Base-by-base conservation (phyloP, 2,113 vertebrate genomes). In the Halcyon senegalensis region DNA sequence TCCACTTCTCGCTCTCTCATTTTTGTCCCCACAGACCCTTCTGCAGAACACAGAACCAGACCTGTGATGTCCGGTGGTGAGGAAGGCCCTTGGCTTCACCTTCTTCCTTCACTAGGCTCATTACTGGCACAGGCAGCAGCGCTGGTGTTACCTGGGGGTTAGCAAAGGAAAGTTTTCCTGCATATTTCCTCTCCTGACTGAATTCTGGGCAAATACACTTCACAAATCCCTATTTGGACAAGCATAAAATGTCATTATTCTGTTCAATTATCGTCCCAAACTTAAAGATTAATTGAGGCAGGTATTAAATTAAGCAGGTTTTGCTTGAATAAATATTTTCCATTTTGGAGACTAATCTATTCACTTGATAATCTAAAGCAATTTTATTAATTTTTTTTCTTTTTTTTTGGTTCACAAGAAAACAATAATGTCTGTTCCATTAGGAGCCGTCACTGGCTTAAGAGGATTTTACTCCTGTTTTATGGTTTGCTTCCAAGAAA, bases 321-420 rank as follows among this genome's bases (percentile, higher is more conserved):
- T 96, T 96, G 92, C 91, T 90, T 96, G 95, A 97, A 94, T 96
- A 97, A 98, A 97, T 98, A 97, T 97, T 98, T 97, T 93, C 90
- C 92, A 50, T 74, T 76, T 94, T 91, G 96, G 94, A 97, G 96
- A 89, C 87, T 92, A 96, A 96, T 98, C 94, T 97, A 84, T 66
- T 96, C 77, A 90, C 68, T 97, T 97, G 89, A 96, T 96, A 97
- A 97, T 94, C 90, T 95, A 94, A 96, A 97, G 89, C 70, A 93
- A 59, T 93, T 97, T 96, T 84, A 83, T 84, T 97, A 94, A 78
- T 93, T 94, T 74, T 85, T 66, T 53, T 16, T 21, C 11, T 69
- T 46, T 33, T 19, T 86, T 89, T 82, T 67, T 67, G 2, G n/a
- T 79, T 89, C 85, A 55, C 28, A 87, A 92, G 93, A 94, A 94